Base-by-base conservation (phyloP, 2,888 invertebrate genomes). In the Zaprionus bogoriensis region DNA sequence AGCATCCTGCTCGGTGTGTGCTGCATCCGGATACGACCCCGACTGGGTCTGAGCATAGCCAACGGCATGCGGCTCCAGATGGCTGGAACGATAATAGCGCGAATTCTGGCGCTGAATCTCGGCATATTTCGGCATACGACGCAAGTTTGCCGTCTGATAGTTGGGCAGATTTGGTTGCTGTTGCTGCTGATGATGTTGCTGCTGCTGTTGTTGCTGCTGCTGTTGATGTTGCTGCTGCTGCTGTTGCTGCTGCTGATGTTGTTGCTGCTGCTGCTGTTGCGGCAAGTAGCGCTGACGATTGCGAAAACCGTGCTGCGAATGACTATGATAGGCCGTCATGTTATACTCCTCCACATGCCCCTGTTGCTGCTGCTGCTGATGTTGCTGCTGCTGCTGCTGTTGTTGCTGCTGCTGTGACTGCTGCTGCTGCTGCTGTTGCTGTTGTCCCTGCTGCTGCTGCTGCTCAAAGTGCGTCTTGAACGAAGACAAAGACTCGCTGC, bases 261-360 rank as follows among this genome's bases (percentile, higher is more conserved):
- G 47, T 10, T 7, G 20, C 3, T 6, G 22, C n/a, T 10, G 30
- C 14, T n/a, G 47, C 7, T 14, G 38, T 12, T 51, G 57, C 48
- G 52, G n/a, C 32, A 53, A 27, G 1, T 80, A 87, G 5, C 81
- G 87, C 38, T 54, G 39, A 2, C 81, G 68, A 61, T 83, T 82
- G 20, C 88, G 87, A 44, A 68, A 86, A 3, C 42, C 60, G 12
- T 87, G 83, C 32, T 72, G 61, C 2, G 60, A 66, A 44, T 83
- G 50, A n/a, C 41, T 57, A 41, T 74, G 63, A 17, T 63, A 20
- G 5, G 61, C 38, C 0, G 63, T 48, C 0, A 59, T 48, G 0
- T 36, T 36, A 17, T 17, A 36, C 14, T 36, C 32, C 32, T 36
- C 32, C 14, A n/a, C n/a, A n/a, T n/a, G 14, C 14, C 4, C 14